phyloP scores from a whole-genome alignment of 2,797 vertebrate genomes.

The Pachyuromys duprasi region DNA sequence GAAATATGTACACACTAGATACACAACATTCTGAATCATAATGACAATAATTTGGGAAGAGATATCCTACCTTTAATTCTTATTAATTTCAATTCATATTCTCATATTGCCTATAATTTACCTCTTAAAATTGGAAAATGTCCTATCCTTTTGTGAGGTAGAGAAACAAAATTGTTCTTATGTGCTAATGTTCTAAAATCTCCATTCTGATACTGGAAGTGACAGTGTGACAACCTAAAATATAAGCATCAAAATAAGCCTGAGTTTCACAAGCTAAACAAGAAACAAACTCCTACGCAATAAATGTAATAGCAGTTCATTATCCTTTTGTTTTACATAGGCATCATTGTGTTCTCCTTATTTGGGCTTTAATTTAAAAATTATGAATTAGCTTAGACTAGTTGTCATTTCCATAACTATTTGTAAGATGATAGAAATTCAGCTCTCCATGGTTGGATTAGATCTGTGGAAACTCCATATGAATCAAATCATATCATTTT shows the following conservation, averaged over 20 bases:
- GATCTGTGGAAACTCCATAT: neutral
- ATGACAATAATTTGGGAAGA: constrained; percentile 26
- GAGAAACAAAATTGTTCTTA: neutral
- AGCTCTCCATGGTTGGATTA: neutral
- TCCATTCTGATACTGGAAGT: constrained; percentile 30
- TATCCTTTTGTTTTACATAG: constrained; percentile 6
- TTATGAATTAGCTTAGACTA: constrained; percentile 21
- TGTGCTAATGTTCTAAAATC: neutral
- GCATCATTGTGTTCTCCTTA: constrained; percentile 29
- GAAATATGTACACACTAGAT: constrained; percentile 2
- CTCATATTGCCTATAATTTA: constrained; percentile 25
- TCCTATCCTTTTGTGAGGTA: neutral
- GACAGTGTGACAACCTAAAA: neutral
- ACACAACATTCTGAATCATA: neutral
- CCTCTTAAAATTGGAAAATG: constrained; percentile 56
- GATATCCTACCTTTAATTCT: constrained; percentile 44
- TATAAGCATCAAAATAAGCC: constrained; percentile 14
- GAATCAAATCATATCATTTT: neutral
- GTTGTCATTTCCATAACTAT: constrained; percentile 41
- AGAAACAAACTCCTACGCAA: constrained; percentile 33
- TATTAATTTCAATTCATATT: constrained; percentile 38
- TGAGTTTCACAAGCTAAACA: neutral
- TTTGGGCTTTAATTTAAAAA: constrained; percentile 31
- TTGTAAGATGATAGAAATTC: constrained; percentile 24
- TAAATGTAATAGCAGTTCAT: constrained; percentile 38